A percentile compares a stretch with the other conserved stretches of the same genome.
Conservation (phyloP, 2,113 vertebrate genomes). For the Ranitomeya variabilis region DNA sequence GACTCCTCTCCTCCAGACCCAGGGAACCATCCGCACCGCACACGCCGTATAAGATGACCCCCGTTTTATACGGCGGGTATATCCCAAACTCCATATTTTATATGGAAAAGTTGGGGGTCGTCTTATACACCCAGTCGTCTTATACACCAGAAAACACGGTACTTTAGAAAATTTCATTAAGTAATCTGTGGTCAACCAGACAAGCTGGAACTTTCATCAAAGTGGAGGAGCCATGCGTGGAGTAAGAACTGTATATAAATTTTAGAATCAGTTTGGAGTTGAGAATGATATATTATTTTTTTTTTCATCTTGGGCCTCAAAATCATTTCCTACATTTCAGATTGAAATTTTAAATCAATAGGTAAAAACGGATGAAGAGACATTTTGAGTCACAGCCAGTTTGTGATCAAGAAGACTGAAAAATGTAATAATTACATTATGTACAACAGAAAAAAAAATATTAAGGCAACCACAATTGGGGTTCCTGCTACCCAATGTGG, state of each 20-base stretch:
- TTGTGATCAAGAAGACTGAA: conserved; percentile 86
- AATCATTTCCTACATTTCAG: conserved; percentile 63
- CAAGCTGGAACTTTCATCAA: not conserved
- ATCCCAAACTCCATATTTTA: too few relatives aligned
- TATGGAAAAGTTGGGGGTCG: too few relatives aligned
- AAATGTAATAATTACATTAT: conserved; percentile 89
- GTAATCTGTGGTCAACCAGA: not conserved
- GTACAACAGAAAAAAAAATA: conserved; percentile 81
- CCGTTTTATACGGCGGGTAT: too few relatives aligned
- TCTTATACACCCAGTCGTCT: too few relatives aligned
- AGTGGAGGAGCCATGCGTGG: not conserved
- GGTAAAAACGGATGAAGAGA: conserved; percentile 73
- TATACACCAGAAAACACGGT: too few relatives aligned
- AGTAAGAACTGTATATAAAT: not conserved
- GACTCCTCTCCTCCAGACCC: too few relatives aligned
- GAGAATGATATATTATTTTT: not conserved
- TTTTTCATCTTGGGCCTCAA: conserved; percentile 54
- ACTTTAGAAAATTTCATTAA: too few relatives aligned
- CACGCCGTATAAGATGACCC: too few relatives aligned
- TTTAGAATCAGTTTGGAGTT: not conserved
- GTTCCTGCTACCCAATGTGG: conserved; percentile 78
- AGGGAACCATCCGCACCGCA: too few relatives aligned
- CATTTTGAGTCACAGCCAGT: conserved; percentile 82
- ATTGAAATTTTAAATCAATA: conserved; percentile 68
- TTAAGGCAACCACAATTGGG: conserved; percentile 91